Conservation (phyloP, 2,888 invertebrate species). For the Hoplodrina blanda region DNA sequence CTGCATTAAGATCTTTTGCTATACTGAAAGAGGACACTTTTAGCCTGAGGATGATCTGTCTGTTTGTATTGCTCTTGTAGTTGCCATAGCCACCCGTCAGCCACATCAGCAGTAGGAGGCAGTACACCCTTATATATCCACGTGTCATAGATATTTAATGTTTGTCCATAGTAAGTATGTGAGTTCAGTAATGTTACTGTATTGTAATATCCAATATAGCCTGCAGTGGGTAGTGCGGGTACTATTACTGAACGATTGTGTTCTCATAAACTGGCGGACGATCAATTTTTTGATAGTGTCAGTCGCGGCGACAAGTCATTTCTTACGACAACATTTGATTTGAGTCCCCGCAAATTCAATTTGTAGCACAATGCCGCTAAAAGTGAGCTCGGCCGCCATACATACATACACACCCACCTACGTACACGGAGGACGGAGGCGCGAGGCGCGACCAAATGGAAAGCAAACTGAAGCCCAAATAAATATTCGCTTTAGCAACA, state of each 20-base stretch:
- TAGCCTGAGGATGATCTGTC: neutral
- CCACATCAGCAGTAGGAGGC: neutral
- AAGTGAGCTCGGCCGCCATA: slow-evolving; percentile 52
- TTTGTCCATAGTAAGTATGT: neutral
- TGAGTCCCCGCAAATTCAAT: slow-evolving; percentile 87
- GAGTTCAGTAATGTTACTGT: slow-evolving; percentile 26
- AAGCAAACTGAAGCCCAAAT: slow-evolving; percentile 87
- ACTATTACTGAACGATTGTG: slow-evolving; percentile 34
- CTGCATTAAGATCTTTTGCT: neutral
- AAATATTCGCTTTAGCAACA: slow-evolving; percentile 90
- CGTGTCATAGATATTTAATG: neutral
- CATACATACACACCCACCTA: slow-evolving; percentile 25
- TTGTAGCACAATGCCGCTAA: slow-evolving; percentile 82
- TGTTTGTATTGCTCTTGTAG: neutral
- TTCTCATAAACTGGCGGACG: slow-evolving; percentile 66
- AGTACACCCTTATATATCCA: neutral
- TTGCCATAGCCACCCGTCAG: neutral
- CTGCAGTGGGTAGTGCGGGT: slow-evolving; percentile 32
- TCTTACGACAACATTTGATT: slow-evolving; percentile 88
- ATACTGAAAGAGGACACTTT: neutral
- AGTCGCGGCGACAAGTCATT: slow-evolving; percentile 84
- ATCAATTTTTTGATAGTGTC: slow-evolving; percentile 90
- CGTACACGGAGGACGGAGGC: slow-evolving; percentile 36
- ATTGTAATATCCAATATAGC: slow-evolving; percentile 40
- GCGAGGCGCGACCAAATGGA: slow-evolving; percentile 72